These are phyloP conservation scores for Muscicapa striata DNA, from an alignment of 2,797 vertebrate genomes.

Conservation along the genomic window DNA sequence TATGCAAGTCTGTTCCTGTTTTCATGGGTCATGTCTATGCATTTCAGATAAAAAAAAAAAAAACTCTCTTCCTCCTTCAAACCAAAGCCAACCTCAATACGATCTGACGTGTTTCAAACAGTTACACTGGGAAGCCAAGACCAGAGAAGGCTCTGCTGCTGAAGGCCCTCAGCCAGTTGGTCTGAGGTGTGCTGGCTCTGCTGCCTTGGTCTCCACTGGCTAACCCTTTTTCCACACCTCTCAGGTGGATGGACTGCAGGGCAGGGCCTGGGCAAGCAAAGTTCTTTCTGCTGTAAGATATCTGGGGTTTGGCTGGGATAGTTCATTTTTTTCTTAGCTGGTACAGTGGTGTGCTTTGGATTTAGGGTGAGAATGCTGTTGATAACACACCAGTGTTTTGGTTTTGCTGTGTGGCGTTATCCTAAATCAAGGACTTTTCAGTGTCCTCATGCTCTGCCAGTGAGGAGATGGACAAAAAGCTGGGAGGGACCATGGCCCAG, in stretches of 20 bases:
- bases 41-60: not conserved
- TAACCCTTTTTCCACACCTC: not conserved
- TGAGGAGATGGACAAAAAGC: not conserved
- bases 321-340: not conserved
- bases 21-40: not conserved
- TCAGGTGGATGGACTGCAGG: not conserved
- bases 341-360: not conserved
- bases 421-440: not conserved
- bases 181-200: not conserved
- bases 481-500: not conserved
- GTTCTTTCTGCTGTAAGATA: not conserved
- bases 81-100: not conserved
- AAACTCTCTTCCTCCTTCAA: not conserved
- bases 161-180: not conserved
- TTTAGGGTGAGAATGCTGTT: not conserved
- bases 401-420: not conserved
- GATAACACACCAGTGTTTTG: not conserved
- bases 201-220: not conserved
- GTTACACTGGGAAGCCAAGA: not conserved
- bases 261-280: not conserved
- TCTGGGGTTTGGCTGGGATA: not conserved
- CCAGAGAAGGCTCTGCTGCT: not conserved
- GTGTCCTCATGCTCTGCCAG: not conserved
- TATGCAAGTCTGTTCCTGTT: conserved; percentile 33
- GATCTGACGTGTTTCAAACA: not conserved